Percentiles rank a stretch among this genome's conserved stretches.
Conservation (phyloP, 2,797 vertebrate genomes). For the Todus mexicanus region DNA sequence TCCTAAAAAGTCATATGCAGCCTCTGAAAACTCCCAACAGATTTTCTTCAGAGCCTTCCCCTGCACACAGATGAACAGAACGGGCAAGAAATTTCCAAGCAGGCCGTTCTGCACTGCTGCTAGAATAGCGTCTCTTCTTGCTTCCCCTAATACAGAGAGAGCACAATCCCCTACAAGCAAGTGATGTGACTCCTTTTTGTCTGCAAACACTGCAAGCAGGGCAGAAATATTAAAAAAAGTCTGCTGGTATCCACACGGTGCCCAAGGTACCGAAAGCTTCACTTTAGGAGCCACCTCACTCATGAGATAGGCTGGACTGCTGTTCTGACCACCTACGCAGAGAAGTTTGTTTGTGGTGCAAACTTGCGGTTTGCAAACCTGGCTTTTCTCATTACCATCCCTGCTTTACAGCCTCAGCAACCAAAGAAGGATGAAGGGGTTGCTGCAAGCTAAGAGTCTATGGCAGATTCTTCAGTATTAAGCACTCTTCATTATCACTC, state of each 20-base stretch:
- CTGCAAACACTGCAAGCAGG: neutral
- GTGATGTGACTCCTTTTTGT: neutral
- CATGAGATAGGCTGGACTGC: neutral
- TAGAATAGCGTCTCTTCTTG: neutral
- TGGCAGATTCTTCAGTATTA: neutral
- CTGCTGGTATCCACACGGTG: neutral
- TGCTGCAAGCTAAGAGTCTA: neutral
- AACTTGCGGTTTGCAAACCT: neutral
- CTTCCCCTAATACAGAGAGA: neutral
- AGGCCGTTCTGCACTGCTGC: neutral
- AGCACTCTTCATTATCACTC: neutral
- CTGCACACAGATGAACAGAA: neutral
- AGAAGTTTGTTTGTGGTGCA: neutral
- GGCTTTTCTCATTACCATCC: neutral
- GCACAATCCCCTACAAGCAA: neutral
- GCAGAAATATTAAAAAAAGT: neutral
- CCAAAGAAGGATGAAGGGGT: neutral
- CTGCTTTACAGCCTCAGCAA: neutral
- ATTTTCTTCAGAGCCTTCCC: neutral
- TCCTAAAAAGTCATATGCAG: neutral
- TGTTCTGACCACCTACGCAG: neutral
- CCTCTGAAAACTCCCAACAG: neutral
- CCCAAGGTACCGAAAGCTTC: rapidly evolving
- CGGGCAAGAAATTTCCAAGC: neutral
- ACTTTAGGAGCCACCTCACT: neutral